Percentiles rank a stretch among this genome's conserved stretches.
Conservation (phyloP, 1,140 invertebrate species). For the Neelides sp. region DNA sequence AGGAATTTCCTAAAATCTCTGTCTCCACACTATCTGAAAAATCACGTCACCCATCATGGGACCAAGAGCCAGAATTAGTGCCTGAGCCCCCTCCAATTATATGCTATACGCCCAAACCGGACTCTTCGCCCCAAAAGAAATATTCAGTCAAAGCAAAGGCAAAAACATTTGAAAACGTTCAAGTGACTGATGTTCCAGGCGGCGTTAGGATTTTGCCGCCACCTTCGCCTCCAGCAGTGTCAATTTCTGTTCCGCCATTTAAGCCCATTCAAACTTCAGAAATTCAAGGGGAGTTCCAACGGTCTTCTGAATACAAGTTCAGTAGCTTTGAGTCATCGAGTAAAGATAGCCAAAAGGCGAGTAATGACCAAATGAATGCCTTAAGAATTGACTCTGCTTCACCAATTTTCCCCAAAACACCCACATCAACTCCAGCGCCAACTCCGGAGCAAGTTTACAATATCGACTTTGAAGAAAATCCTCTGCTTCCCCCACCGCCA, state of each 20-base stretch:
- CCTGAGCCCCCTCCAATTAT: conserved; percentile 62
- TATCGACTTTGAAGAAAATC: conserved; percentile 15
- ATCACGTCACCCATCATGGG: too few species aligned
- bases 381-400: too few species aligned
- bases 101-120: conserved; percentile 46
- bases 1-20: too few species aligned
- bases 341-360: too few species aligned
- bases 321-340: too few species aligned
- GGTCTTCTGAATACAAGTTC: too few species aligned
- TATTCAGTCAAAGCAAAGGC: conserved; percentile 45
- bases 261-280: conserved; percentile 30
- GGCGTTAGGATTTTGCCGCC: conserved; percentile 48
- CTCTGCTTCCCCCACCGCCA: background rate
- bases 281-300: too few species aligned
- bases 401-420: conserved; percentile 18
- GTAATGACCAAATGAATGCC: too few species aligned
- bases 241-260: conserved; percentile 24
- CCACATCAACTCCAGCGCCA: conserved; percentile 3
- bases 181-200: conserved; percentile 48
- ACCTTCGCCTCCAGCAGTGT: conserved; percentile 31
- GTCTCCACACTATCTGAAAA: too few species aligned
- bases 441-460: background rate
- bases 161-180: conserved; percentile 49
- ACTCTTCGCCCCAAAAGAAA: conserved; percentile 35
- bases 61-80: conserved; percentile 40